Conservation (phyloP, 2,888 invertebrate species). For the Drepanosiphum platanoidis region DNA sequence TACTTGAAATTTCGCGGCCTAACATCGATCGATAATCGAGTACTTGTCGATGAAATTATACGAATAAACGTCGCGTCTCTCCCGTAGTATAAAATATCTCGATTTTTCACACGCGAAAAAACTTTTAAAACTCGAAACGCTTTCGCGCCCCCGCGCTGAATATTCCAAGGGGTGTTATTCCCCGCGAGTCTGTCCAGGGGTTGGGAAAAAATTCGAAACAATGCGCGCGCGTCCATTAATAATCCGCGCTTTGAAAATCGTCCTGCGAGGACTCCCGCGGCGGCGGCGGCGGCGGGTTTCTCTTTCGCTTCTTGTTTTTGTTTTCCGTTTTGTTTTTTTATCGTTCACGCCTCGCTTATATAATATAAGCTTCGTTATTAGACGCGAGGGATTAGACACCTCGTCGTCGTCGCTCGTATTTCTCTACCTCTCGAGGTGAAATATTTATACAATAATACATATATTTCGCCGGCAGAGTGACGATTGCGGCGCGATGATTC, state of each 20-base stretch:
- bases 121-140: no score
- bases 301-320: not conserved
- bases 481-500: no score
- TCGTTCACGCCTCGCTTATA: constrained; percentile 27
- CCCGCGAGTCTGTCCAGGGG: not conserved
- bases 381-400: constrained; percentile 1
- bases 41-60: no score
- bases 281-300: not conserved
- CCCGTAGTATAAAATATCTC: no score
- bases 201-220: not conserved
- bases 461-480: no score
- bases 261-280: not conserved
- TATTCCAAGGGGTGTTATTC: not conserved
- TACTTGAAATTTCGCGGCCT: no score
- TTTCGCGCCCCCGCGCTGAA: no score
- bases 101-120: no score
- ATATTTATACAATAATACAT: no score
- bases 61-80: no score
- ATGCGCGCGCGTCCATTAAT: not conserved
- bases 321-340: constrained; percentile 2
- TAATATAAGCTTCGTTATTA: constrained; percentile 22
- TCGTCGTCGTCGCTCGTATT: not conserved
- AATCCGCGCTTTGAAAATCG: not conserved
- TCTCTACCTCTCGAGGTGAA: not conserved
- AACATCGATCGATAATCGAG: no score